Conservation (phyloP, 2,888 invertebrate species). For the Clepsis dumicolana region DNA sequence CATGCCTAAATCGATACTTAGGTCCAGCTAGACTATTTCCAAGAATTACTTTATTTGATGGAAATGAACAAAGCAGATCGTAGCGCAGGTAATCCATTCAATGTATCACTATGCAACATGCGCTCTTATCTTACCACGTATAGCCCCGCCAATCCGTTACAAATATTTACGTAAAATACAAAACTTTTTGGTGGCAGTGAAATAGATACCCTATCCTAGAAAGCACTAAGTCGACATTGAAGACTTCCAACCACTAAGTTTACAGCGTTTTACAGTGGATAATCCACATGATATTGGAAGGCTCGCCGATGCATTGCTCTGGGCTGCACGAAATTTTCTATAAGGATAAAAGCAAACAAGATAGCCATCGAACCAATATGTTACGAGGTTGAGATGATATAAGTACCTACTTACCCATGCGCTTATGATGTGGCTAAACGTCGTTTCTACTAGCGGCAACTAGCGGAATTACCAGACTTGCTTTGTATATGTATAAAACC, state of each 20-base stretch:
- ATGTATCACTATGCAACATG: constrained; percentile 78
- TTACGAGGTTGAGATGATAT: constrained; percentile 60
- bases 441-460: constrained; percentile 54
- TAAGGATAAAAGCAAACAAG: constrained; percentile 86
- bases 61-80: constrained; percentile 66
- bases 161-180: constrained; percentile 84
- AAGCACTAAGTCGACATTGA: constrained; percentile 60
- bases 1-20: not conserved
- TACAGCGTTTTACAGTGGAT: constrained; percentile 78
- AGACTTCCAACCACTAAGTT: constrained; percentile 54
- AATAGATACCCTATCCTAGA: constrained; percentile 60
- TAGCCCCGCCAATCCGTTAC: constrained; percentile 82
- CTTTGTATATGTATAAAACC: constrained; percentile 42
- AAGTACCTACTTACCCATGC: constrained; percentile 49
- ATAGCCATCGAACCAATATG: constrained; percentile 79
- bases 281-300: constrained; percentile 84
- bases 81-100: constrained; percentile 76
- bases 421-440: constrained; percentile 48
- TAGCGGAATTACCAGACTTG: constrained; percentile 52
- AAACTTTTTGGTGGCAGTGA: constrained; percentile 61
- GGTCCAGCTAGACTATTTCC: not conserved
- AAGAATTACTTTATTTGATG: constrained; percentile 49
- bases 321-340: constrained; percentile 85
- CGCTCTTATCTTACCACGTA: constrained; percentile 78
- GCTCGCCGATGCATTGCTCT: constrained; percentile 81